Percentiles rank a stretch among this genome's conserved stretches.
Conservation (phyloP, 2,888 invertebrate species). For the Latrodectus hesperus region DNA sequence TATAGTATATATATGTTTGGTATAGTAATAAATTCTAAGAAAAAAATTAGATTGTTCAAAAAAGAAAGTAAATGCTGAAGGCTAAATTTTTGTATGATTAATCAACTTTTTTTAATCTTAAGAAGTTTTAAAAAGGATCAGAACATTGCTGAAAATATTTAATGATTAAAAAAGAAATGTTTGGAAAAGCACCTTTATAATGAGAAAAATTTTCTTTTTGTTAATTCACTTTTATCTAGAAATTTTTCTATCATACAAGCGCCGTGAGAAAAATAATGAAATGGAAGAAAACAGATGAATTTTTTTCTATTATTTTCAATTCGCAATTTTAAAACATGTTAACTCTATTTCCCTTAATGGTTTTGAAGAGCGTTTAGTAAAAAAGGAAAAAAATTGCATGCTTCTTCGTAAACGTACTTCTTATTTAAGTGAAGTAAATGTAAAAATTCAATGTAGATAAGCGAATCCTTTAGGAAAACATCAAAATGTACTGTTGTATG, state of each 20-base stretch:
- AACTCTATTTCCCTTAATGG: constrained; percentile 36
- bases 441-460: too few species aligned
- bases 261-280: not conserved
- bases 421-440: too few species aligned
- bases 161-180: constrained; percentile 38
- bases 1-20: too few species aligned
- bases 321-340: constrained; percentile 15
- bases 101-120: too few species aligned
- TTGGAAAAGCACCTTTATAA: constrained; percentile 22
- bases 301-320: constrained; percentile 3
- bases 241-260: constrained; percentile 30
- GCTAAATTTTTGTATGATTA: too few species aligned
- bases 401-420: constrained; percentile 20
- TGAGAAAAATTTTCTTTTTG: constrained; percentile 31
- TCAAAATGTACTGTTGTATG: too few species aligned
- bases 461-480: too few species aligned
- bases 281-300: not conserved
- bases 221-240: not conserved
- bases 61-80: too few species aligned
- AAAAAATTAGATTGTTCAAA: too few species aligned
- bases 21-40: too few species aligned
- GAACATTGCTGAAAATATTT: constrained; percentile 14
- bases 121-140: not conserved
- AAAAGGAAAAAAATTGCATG: not conserved
- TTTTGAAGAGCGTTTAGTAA: constrained; percentile 27